These are phyloP conservation scores for Chamaetylas fuelleborni DNA, from an alignment of 2,113 vertebrate species.

Conservation along the genomic window DNA sequence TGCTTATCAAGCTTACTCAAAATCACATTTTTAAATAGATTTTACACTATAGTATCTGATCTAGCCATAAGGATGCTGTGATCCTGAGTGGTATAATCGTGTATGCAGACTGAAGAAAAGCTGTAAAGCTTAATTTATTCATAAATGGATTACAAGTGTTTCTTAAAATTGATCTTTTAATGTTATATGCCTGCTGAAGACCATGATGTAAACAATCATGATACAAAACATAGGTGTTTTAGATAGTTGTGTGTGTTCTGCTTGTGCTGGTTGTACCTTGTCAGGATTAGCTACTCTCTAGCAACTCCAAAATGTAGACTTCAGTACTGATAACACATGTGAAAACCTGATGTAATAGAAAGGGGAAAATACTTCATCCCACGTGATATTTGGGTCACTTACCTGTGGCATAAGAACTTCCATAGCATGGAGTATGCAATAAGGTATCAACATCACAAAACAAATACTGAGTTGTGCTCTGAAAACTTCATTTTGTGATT, in stretches of 20 bases:
- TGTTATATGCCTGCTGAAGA: not conserved
- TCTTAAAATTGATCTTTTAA: conserved; percentile 21
- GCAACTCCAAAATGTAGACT: not conserved
- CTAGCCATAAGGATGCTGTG: not conserved
- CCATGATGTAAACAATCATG: not conserved
- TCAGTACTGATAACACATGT: not conserved
- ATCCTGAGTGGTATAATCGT: not conserved
- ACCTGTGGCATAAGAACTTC: not conserved
- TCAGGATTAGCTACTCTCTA: not conserved
- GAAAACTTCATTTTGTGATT: not conserved
- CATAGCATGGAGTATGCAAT: not conserved
- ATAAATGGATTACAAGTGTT: conserved; percentile 34
- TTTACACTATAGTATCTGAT: not conserved
- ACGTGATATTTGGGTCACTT: not conserved
- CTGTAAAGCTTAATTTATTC: conserved; percentile 39
- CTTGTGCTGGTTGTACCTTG: not conserved
- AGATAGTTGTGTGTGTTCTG: not conserved
- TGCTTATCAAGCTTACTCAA: not conserved
- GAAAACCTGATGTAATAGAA: not conserved
- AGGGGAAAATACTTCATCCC: not conserved
- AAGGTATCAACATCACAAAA: not conserved
- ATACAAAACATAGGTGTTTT: not conserved
- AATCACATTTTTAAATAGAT: not conserved
- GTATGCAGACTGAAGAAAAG: not conserved
- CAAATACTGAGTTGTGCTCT: not conserved